Evolutionary conservation across 2,113 vertebrate genomes (phyloP), one percentile per base, ranked within the genome.

Genomic region (Ctenodactylus gundi): DNA sequence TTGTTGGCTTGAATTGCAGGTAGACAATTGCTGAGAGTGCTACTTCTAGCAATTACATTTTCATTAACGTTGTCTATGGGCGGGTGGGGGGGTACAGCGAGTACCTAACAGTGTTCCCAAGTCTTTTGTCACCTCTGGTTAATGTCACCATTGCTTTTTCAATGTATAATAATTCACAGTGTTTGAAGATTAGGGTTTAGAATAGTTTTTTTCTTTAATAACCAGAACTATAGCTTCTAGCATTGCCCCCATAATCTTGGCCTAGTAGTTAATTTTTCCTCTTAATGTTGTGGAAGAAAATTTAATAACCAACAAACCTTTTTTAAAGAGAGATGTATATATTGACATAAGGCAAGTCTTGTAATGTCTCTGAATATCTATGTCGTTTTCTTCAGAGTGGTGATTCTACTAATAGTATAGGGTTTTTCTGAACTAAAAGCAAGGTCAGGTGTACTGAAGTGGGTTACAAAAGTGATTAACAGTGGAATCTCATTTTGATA

Each of bases 21-120:
- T 77, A 70, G 80, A 93, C 78, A 68, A 58, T 85, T 89, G 75
- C 64, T 87, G 25, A 14, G 51, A 53, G 87, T 67, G 41, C 62
- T 93, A 78, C 34, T 64, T 57, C 18, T 77, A 73, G 62, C 86
- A 95, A 93, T 94, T 91, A 78, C 78, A 93, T 96, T 94, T 94
- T 92, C 78, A 89, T 96, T 96, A 97, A 91, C 93, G 85, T 96
- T 86, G 46, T 70, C 90, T 86, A 57, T 96, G 88, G 93, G 83
- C 73, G 91, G 46, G 62, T 96, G 88, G 93, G 83, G 78, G 91
- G 46, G 78, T 84, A n/a, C n/a, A n/a, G n/a, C 68, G 64, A 82
- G 34, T 51, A 76, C 41, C 55, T 87, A 86, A 83, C 55, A 65
- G 72, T 92, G 60, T 75, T 95, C 34, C 31, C 49, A 39, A n/a